Conservation (phyloP, 2,888 invertebrate species). For the Luffia ferchaultella region DNA sequence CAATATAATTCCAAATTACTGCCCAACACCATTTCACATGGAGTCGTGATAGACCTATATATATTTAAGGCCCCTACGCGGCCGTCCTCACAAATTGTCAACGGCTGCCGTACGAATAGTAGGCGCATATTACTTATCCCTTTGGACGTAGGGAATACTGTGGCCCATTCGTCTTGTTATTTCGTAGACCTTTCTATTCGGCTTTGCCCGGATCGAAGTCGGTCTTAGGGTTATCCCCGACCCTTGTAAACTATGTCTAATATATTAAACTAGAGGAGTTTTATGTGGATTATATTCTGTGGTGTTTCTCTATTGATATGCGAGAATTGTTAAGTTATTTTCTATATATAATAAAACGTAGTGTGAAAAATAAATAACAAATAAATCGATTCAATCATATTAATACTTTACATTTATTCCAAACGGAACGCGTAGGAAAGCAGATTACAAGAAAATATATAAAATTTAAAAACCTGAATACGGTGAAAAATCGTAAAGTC, state of each 20-base stretch:
- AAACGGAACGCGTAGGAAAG: too few species aligned
- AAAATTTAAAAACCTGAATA: too few species aligned
- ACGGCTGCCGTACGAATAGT: neutral
- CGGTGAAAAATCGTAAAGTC: too few species aligned
- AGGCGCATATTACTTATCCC: neutral
- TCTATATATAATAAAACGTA: too few species aligned
- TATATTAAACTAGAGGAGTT: neutral
- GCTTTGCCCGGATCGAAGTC: neutral
- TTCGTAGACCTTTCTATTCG: neutral
- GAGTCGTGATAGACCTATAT: neutral
- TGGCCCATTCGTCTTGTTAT: constrained; percentile 1
- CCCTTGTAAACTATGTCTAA: neutral
- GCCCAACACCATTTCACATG: too few species aligned
- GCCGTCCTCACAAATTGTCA: neutral
- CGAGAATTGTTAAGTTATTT: too few species aligned
- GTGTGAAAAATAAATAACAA: too few species aligned
- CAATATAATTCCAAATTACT: too few species aligned
- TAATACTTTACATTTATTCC: too few species aligned
- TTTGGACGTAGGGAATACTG: neutral
- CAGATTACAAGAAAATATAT: too few species aligned
- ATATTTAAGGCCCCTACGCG: neutral
- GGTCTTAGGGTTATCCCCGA: neutral
- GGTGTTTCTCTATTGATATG: too few species aligned
- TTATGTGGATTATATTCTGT: neutral
- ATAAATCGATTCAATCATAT: too few species aligned